Conservation (phyloP, 2,797 vertebrate species). For the Scarus forsteni region DNA sequence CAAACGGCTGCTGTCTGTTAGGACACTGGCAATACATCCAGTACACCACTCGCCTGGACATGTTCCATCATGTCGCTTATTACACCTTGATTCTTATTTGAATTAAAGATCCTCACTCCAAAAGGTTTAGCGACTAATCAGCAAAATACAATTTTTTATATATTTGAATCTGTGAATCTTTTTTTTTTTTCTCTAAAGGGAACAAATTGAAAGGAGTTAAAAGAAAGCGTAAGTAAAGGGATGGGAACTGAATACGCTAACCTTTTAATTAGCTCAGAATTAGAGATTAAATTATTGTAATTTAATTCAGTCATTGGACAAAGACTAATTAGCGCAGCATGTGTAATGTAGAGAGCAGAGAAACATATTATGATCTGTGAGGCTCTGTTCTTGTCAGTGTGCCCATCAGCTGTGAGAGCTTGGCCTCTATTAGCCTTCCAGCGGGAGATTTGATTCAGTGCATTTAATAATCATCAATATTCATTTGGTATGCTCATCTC, state of each 20-base stretch:
- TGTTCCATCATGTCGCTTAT: too few species aligned
- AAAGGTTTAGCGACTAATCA: neutral
- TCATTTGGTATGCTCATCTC: conserved; percentile 59
- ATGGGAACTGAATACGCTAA: conserved; percentile 54
- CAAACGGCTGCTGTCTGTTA: too few species aligned
- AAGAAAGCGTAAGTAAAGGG: conserved; percentile 56
- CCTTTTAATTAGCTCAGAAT: conserved; percentile 68
- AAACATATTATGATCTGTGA: conserved; percentile 61
- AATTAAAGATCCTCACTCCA: too few species aligned
- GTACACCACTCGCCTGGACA: too few species aligned
- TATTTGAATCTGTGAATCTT: conserved; percentile 42
- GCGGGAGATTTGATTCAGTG: conserved; percentile 44
- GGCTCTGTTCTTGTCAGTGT: conserved; percentile 62
- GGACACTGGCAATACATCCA: too few species aligned
- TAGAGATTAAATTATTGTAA: conserved; percentile 70
- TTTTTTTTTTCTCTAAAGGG: conserved; percentile 56
- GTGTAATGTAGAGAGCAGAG: conserved; percentile 55
- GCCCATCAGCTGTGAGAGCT: conserved; percentile 56
- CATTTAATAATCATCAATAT: conserved; percentile 51
- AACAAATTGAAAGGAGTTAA: conserved; percentile 45
- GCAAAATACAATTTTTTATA: conserved; percentile 1
- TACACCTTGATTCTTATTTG: too few species aligned
- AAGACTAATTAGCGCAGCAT: conserved; percentile 71
- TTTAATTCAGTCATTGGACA: conserved; percentile 68
- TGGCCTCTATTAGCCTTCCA: conserved; percentile 72